phyloP scores from a whole-genome alignment of 2,797 vertebrate species.

The Hephaestus fuliginosus region DNA sequence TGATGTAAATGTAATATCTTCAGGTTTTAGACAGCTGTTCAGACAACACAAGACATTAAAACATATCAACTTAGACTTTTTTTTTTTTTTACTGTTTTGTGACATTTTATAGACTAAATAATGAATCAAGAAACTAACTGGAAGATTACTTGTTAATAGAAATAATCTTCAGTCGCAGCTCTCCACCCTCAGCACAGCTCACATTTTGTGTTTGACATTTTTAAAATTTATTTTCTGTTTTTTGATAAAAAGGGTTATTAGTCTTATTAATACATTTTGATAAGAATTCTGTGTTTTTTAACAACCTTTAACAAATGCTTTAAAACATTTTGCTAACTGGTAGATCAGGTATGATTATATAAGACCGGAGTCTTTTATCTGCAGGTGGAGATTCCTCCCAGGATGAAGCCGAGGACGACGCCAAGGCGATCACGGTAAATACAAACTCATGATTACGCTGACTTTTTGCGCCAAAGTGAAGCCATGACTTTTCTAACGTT shows the following conservation, averaged over 20 bases:
- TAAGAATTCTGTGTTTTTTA: neutral
- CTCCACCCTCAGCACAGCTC: neutral
- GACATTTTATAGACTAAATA: neutral
- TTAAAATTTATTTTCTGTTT: neutral
- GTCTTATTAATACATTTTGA: neutral
- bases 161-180: neutral
- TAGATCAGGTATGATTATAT: neutral
- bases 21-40: neutral
- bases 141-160: neutral
- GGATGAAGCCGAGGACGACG: slow-evolving; percentile 96
- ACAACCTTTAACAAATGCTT: neutral
- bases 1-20: neutral
- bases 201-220: neutral
- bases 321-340: neutral
- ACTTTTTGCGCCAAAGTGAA: neutral
- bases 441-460: neutral
- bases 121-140: neutral
- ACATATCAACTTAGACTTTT: neutral
- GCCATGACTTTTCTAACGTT: neutral
- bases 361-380: slow-evolving; percentile 34
- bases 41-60: neutral
- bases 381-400: slow-evolving; percentile 98
- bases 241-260: neutral
- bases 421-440: slow-evolving; percentile 96
- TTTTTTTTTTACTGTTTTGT: neutral